Evolutionary conservation across 2,113 vertebrate species (phyloP).

Genomic region (Lophotis ruficrista): DNA sequence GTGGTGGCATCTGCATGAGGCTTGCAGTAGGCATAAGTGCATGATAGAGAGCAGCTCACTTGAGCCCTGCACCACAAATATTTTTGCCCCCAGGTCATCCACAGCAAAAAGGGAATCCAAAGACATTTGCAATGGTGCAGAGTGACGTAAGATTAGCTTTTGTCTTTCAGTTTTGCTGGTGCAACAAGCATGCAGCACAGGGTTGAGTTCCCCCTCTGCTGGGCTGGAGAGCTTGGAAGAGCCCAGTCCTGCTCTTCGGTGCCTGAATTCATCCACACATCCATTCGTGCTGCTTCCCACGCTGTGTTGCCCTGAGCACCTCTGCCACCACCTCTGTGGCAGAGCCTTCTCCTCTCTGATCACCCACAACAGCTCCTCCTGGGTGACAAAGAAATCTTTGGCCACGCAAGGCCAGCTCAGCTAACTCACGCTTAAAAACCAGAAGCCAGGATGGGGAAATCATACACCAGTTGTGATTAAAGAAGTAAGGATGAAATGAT

Average conservation of each 20-base stretch:
- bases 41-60: not conserved
- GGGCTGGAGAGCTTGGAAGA: not conserved
- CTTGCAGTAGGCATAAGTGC: not conserved
- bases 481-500: not conserved
- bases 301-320: not conserved
- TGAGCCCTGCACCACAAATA: not conserved
- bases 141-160: not conserved
- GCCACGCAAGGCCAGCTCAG: not conserved
- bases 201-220: not conserved
- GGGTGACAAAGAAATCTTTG: not conserved
- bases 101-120: not conserved
- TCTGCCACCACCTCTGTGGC: not conserved
- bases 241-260: not conserved
- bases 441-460: not conserved
- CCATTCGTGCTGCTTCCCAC: accelerated
- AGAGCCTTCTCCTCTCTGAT: not conserved
- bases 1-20: not conserved
- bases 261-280: not conserved
- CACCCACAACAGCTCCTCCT: not conserved
- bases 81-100: not conserved
- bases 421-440: not conserved
- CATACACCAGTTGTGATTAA: not conserved
- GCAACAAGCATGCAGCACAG: accelerated
- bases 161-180: not conserved
- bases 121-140: not conserved